Evolutionary conservation across 1,140 invertebrate species (phyloP), one percentile per base, ranked within the genome.

Genomic region (Argopecten irradians): DNA sequence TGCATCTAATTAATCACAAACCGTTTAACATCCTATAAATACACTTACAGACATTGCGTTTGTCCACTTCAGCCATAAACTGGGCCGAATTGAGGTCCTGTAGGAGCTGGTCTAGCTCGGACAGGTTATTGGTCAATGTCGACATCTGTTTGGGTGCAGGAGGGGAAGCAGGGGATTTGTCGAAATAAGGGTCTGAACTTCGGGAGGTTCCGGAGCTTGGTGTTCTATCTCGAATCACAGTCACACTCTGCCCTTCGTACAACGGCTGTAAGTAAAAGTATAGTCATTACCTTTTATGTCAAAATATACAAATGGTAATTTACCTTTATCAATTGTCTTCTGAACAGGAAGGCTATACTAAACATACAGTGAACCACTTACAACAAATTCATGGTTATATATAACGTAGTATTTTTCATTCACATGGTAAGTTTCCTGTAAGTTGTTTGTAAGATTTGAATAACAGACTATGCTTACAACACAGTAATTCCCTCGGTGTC

Each of bases 41-140:
- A 71, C 71, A 86, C 84, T 46, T 87, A 90, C 84, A 82, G 33
- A 85, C 84, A 36, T 86, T 89, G 3, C 89, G 71, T 84, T 94
- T 95, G 86, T 96, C 95, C 16, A 95, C 93, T 46, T 95, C 95
- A 35, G 94, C 95, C 83, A 96, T 97, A 93, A 98, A 98, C 86
- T 97, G 97, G 0, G 97, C 97, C 92, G 97, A 96, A 96, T 98
- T 99, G 90, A 99, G 96, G 95, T 99, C 98, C 94, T 99, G 97
- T 87, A 99, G 96, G 83, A 99, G 96, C 34, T 97, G 98, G 95
- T 99, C 98, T 93, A 99, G 95, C 96, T 99, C 98, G 0, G 98
- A 98, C 34, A 99, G 96, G 95, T 98, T 98, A 82, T 97, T 97
- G 93, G 97, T 97, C 34, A 97, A 96, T 0, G 96, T 96, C 0